Evolutionary conservation across 2,888 invertebrate genomes (phyloP), one percentile per base, ranked within the genome.

Genomic region (Aquatica leii): DNA sequence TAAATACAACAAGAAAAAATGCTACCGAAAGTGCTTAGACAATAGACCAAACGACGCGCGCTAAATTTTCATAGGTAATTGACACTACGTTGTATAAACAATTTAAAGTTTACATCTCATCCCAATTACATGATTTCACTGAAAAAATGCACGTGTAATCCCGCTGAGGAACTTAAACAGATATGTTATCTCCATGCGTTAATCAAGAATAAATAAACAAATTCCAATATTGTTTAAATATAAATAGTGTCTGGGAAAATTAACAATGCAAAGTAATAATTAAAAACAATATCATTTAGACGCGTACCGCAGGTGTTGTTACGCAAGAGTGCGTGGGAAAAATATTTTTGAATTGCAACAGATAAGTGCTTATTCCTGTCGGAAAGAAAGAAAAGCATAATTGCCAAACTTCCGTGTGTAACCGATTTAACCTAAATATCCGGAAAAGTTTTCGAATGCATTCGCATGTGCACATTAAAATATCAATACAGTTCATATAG

Each of bases 281-380:
- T 48, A 48, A 48, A 48, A 8, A 48, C 17, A 48, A 5, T n/a
- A 48, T 48, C 6, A 48, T 8, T 48, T 8, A 15, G 17, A 20
- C 6, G 9, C 6, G 17, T 12, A 12, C 3, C 40, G 31, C 65
- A 65, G 65, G 62, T 67, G 65, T 49, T 51, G 67, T 59, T 51
- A 62, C 58, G 64, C 55, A 52, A 54, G 18, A 52, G 24, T 64
- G 64, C 59, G 18, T 61, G 59, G 35, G 59, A 59, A 67, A 59
- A 52, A 58, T 40, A 24, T 14, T 48, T 17, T 14, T 8, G 41
- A 43, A 43, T 14, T 43, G 53, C 62, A 60, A 59, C 56, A 59
- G 62, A 63, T 50, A 49, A 48, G 48, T 43, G 41, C 14, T 43
- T 43, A n/a, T 17, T 43, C 41, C 14, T 43, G n/a, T 43, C 9